phyloP scores from a whole-genome alignment of 92 coral and sea anemone genomes.

The Palythoa caribaeorum region DNA sequence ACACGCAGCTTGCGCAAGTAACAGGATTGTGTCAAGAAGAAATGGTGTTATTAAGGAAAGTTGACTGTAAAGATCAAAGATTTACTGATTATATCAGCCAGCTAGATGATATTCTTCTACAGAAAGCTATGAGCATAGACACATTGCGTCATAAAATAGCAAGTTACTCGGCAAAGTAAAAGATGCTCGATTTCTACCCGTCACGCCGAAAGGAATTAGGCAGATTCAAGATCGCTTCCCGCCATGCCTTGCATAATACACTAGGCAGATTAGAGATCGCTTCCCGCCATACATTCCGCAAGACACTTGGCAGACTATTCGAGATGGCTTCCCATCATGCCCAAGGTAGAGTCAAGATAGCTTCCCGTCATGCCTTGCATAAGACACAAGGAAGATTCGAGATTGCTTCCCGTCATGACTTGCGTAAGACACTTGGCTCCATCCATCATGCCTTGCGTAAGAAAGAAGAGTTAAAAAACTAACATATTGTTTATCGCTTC shows the following conservation, averaged over 20 bases:
- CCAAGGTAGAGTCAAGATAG: too few species aligned
- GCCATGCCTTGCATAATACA: too few species aligned
- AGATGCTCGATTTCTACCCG: not conserved
- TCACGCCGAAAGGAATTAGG: not conserved
- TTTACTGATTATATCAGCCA: conserved; percentile 74
- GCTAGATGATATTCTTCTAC: conserved; percentile 76
- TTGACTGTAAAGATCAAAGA: conserved; percentile 70
- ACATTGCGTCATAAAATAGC: conserved; percentile 63
- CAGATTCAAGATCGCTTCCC: too few species aligned
- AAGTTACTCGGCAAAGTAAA: conserved; percentile 50
- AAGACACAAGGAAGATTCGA: too few species aligned
- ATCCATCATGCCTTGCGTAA: too few species aligned
- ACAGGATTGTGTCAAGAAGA: conserved; percentile 89
- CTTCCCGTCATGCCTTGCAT: not conserved
- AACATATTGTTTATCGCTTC: too few species aligned
- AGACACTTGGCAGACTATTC: too few species aligned
- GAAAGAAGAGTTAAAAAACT: too few species aligned
- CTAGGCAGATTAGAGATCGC: too few species aligned
- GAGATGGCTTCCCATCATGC: not conserved
- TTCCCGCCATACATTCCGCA: too few species aligned
- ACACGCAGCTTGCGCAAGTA: conserved; percentile 81
- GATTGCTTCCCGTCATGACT: too few species aligned
- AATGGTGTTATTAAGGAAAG: conserved; percentile 82
- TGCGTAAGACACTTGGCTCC: too few species aligned
- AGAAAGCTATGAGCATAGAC: conserved; percentile 75